Evolutionary conservation across 2,113 vertebrate species (phyloP), one percentile per base, ranked within the genome.

Genomic region (Dendrocopos noguchii): DNA sequence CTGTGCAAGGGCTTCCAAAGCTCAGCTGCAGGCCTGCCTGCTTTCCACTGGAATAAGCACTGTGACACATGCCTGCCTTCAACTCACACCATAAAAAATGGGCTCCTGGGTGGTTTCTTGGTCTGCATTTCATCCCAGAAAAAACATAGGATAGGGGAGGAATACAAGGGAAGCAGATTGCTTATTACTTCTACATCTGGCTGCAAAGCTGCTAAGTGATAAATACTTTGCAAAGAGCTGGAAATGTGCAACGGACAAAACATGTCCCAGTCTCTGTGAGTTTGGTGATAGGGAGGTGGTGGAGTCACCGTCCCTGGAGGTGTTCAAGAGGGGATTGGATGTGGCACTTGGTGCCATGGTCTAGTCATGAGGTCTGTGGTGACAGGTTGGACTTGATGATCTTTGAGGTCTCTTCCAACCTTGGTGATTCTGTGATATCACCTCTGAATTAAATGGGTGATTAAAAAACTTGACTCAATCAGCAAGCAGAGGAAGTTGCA

Each of bases 1-100:
- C 3, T 19, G n/a, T 15, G 34, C 3, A 7, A 67, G n/a, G 19
- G 21, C 55, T 86, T 60, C 42, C n/a, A 59, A 28, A 46, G 31
- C 71, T 72, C 52, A 36, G 33, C 46, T 29, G 44, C 6, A 3
- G 46, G 17, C 57, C 31, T 68, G 22, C 16, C 44, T 36, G 34
- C 42, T 74, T 34, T 21, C 20, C 15, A 2, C 64, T 75, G 80
- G 9, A 61, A 9, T 31, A 72, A 67, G 33, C 31, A 2, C 39
- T 3, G 3, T 4, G 10, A 2, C n/a, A n/a, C 25, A 27, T 55
- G n/a, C 46, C 52, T 71, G n/a, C 44, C 36, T 68, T 1, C 1
- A 63, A 59, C 36, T 74, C 9, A 1, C 7, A 9, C 31, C 22
- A 9, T 27, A 31, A 25, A 53, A 46, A 63, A 33, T 11, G 46